Evolutionary conservation across 2,797 vertebrate species (phyloP).

Genomic region (Limnodromus scolopaceus): DNA sequence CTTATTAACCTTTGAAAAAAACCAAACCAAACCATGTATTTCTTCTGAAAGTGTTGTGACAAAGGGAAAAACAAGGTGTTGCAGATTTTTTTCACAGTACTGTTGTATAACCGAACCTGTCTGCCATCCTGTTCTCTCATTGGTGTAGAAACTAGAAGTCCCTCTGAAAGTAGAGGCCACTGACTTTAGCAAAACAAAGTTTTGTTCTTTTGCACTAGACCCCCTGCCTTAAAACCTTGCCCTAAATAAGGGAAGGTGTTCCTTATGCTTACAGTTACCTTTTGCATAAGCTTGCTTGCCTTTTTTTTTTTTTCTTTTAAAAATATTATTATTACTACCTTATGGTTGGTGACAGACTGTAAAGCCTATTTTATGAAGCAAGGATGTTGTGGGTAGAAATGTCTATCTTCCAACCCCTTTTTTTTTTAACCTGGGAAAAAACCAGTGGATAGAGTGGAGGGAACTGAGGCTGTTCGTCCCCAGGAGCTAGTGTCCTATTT

Average conservation of each 20-base stretch:
- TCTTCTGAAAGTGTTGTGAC: background rate
- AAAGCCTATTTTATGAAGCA: background rate
- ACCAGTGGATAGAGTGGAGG: rapidly evolving
- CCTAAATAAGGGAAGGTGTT: background rate
- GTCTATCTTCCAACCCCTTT: background rate
- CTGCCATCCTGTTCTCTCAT: background rate
- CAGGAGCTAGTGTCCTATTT: background rate
- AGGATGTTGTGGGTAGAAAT: background rate
- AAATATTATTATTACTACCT: background rate
- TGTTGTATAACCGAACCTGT: background rate
- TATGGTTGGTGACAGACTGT: background rate
- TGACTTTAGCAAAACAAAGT: background rate
- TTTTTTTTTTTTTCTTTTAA: too few species aligned
- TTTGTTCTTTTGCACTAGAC: background rate
- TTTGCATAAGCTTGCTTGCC: background rate
- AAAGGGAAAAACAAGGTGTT: background rate
- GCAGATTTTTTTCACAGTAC: background rate
- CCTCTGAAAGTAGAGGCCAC: background rate
- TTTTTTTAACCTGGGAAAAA: background rate
- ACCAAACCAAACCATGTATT: background rate
- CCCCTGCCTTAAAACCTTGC: background rate
- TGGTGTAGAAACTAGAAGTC: background rate
- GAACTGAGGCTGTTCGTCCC: background rate
- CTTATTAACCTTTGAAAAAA: conserved; percentile 15
- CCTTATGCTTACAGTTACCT: background rate